A percentile compares a stretch with the other conserved stretches of the same genome.
phyloP scores from a whole-genome alignment of 2,797 vertebrate genomes.

The Cyclopterus lumpus region DNA sequence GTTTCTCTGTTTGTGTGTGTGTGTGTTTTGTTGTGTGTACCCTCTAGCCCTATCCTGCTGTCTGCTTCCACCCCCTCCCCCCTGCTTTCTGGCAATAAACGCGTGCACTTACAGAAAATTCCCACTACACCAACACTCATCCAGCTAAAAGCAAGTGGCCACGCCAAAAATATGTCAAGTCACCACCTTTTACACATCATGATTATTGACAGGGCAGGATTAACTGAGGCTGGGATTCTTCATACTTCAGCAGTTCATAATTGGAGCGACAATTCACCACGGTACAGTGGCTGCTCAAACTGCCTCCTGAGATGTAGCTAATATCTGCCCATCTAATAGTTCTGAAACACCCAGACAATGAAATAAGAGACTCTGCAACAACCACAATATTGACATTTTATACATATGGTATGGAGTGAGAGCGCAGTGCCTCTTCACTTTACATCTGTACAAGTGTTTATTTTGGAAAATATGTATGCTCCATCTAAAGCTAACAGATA shows the following conservation, averaged over 20 bases:
- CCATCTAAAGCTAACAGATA: background rate
- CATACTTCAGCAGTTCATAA: slow-evolving; percentile 81
- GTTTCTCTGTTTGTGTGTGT: slow-evolving; percentile 31
- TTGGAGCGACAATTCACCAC: slow-evolving; percentile 74
- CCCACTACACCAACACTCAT: slow-evolving; percentile 73
- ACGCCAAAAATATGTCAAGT: slow-evolving; percentile 76
- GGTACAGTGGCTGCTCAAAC: slow-evolving; percentile 64
- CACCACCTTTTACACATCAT: slow-evolving; percentile 73
- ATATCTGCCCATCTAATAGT: slow-evolving; percentile 63
- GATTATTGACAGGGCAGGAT: slow-evolving; percentile 79
- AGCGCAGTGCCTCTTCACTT: background rate
- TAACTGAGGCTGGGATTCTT: slow-evolving; percentile 74
- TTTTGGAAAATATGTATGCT: background rate
- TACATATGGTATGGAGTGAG: background rate
- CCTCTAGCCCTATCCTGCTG: slow-evolving; percentile 22
- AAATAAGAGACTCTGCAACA: slow-evolving; percentile 17
- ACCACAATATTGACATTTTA: slow-evolving; percentile 16
- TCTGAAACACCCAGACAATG: slow-evolving; percentile 42
- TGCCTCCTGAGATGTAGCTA: slow-evolving; percentile 65
- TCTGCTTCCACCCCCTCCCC: slow-evolving; percentile 24
- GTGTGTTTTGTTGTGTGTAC: slow-evolving; percentile 2
- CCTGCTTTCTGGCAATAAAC: slow-evolving; percentile 63
- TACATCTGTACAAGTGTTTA: background rate
- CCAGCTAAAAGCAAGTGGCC: slow-evolving; percentile 73
- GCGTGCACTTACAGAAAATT: slow-evolving; percentile 69